Base-by-base conservation (phyloP, 2,797 vertebrate species). In the Aeoliscus strigatus region DNA sequence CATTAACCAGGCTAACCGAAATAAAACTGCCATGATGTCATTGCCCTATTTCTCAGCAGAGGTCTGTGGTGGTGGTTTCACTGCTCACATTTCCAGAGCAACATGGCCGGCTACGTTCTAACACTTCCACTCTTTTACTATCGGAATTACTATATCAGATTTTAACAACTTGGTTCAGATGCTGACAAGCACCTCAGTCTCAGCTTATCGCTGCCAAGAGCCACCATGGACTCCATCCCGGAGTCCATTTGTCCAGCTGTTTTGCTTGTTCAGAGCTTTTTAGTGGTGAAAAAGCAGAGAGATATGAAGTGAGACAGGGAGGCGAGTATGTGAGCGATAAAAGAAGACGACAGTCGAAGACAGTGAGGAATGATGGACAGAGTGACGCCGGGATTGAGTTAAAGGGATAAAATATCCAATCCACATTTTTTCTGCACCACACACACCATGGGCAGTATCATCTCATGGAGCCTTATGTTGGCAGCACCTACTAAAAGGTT, bases 131-230 rank as follows among this genome's bases (percentile, higher is more conserved):
- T 68, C 51, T 66, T 51, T 69, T 77, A 65, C 63, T 59, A 57
- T 81, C 60, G 75, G 63, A 79, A 86, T 82, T 81, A 75, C 69
- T 83, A 60, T 70, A 70, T 84, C 71, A 58, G 75, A 85, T 73
- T 86, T 70, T 81, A 78, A 87, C 80, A 84, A 77, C 70, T 67
- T 46, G 21, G 68, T 68, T 60, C 70, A 83, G 77, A 85, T 75
- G 74, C 67, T 76, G 78, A 80, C 67, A 79, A 53, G 65, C 56
- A 70, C 66, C 57, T 68, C 36, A 28, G 71, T 55, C 61, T 69
- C 49, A 44, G 48, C 41, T 33, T 35, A 16, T 18, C 33, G 43
- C 67, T 79, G 75, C 77, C 77, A 82, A 71, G 33, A 83, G 51
- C 66, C 73, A 79, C 59, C 71, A 65, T 64, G 78, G 81, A 79